Evolutionary conservation across 2,113 vertebrate species (phyloP), one percentile per base, ranked within the genome.

Genomic region (Chroicocephalus ridibundus): DNA sequence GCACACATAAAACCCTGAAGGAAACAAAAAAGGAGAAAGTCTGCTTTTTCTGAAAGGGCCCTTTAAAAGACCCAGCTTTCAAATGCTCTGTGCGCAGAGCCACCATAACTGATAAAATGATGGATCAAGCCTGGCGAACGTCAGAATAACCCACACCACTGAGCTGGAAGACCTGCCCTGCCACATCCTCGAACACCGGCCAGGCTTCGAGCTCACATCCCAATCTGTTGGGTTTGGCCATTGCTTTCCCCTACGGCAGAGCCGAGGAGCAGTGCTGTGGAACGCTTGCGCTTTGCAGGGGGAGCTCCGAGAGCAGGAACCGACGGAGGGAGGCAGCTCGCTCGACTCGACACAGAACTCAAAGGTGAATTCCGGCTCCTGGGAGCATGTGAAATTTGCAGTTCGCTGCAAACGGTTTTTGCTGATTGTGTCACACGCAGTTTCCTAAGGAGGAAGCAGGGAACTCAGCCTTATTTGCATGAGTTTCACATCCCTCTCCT

Each of bases 401-500:
- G 95, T 10, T 94, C 1, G 0, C 55, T 90, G 87, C 82, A 88
- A 93, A 92, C 8, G 3, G 5, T 95, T 96, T 93, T 65, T 93
- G 94, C 95, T 97, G 96, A 97, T 93, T 93, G 83, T 92, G 93
- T 90, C 96, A 97, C 94, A 90, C 90, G 91, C 87, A 6, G 84
- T 91, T 96, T 97, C 92, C 94, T 93, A 75, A 96, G 94, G 86
- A 96, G 86, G 86, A 91, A 97, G 86, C 86, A 80, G 72, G 65
- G 82, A 96, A n/a, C 93, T 91, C 74, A 71, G 86, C 65, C 77
- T 93, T 66, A 95, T 97, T 95, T 96, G 85, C 95, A 95, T 96
- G 96, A 89, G 94, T 83, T 95, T 95, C 93, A 89, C 95, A 96
- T 97, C 92, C 82, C 93, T 94, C 90, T 96, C 75, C 83, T 95